These are phyloP conservation scores for Paraplagusia blochii DNA, from an alignment of 2,113 vertebrate species.

Conservation along the genomic window DNA sequence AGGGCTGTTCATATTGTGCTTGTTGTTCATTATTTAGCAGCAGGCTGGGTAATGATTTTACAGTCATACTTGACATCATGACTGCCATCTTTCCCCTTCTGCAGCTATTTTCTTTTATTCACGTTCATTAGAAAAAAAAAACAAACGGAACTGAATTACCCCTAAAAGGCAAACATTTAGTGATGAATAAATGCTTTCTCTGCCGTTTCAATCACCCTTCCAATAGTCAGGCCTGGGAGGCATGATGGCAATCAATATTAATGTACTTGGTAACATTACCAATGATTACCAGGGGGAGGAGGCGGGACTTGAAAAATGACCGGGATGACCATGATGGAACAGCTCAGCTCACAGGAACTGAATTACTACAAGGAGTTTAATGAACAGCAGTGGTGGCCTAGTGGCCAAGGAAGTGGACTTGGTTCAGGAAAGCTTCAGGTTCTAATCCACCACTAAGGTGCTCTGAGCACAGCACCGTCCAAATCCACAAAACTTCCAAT, in stretches of 20 bases:
- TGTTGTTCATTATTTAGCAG: conserved; percentile 33
- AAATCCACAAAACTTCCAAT: too few species aligned
- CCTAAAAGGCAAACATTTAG: conserved; percentile 69
- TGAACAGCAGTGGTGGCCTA: too few species aligned
- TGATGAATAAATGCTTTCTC: conserved; percentile 66
- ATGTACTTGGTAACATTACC: conserved; percentile 67
- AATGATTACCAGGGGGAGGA: conserved; percentile 40
- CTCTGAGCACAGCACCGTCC: too few species aligned
- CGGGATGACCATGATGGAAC: conserved; percentile 46
- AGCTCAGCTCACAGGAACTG: conserved; percentile 32
- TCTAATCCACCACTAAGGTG: too few species aligned
- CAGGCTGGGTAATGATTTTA: conserved; percentile 43
- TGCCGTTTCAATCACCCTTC: conserved; percentile 67
- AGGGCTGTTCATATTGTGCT: conserved; percentile 15
- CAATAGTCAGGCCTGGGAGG: conserved; percentile 58
- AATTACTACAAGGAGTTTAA: conserved; percentile 17
- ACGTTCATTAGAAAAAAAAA: conserved; percentile 38
- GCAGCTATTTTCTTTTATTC: conserved; percentile 48
- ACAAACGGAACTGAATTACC: conserved; percentile 55
- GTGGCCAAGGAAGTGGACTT: too few species aligned
- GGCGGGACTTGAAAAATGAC: conserved; percentile 46
- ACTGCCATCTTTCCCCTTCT: conserved; percentile 38
- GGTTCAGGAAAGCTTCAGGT: too few species aligned
- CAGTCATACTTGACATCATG: conserved; percentile 40
- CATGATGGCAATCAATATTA: conserved; percentile 75